Base-by-base conservation (phyloP, 2,797 vertebrate genomes). In the Loriculus beryllinus region DNA sequence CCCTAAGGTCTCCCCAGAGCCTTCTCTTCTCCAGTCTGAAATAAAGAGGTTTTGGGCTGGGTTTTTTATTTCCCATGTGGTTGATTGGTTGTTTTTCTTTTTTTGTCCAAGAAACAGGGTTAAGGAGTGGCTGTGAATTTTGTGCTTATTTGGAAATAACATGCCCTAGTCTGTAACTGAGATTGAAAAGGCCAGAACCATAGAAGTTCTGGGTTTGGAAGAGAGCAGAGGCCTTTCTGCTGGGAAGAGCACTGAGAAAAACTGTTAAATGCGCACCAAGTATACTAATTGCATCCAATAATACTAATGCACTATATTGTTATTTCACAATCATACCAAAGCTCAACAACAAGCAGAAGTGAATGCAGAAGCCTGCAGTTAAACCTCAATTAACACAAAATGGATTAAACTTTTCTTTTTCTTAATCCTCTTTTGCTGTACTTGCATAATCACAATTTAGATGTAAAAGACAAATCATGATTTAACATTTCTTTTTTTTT, bases 271-370 rank as follows among this genome's bases (percentile, higher is more conserved):
- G 18, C 25, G n/a, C 80, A 37, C 3, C 2, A 9, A 40, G 14
- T 35, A 18, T 57, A 16, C 23, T 49, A 9, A 29, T 54, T 60
- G 28, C 1, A 1, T 9, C 21, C 6, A 3, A 11, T 26, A 29
- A 22, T 10, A 21, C 10, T 59, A 1, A 26, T 7, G 63, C 56
- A 13, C 19, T 42, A 0, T 16, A 2, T 2, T 23, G 12, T n/a
- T n/a, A n/a, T n/a, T n/a, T n/a, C n/a, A n/a, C n/a, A n/a, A n/a
- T n/a, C n/a, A n/a, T n/a, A n/a, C n/a, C n/a, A n/a, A n/a, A n/a
- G 51, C 71, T 80, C 51, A 52, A 12, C 20, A 59, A n/a, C 14
- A 37, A 43, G n/a, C 49, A 64, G 71, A 47, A 42, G 35, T 22
- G 29, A 23, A 35, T 54, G 25, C 51, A 70, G 75, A 69, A 64